Evolutionary conservation across 2,797 vertebrate species (phyloP), one percentile per base, ranked within the genome.

Genomic region (Sandelia bainsii): DNA sequence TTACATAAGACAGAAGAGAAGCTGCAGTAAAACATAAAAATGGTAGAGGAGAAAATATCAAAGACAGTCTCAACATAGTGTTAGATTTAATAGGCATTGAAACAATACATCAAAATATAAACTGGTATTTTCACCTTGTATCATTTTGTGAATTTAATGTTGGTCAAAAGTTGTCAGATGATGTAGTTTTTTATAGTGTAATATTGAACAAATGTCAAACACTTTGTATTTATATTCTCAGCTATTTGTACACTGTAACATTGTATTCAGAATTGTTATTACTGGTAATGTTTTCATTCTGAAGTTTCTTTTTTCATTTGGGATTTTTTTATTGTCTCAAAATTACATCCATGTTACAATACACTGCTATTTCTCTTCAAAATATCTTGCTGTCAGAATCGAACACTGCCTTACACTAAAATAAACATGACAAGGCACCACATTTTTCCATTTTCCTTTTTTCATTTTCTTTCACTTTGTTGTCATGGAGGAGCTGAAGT

Each of bases 351-450:
- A 62, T 83, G 77, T 83, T 66, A 79, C 62, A 54, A 54, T 46
- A 53, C 12, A 34, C 40, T 16, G 6, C 53, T 32, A 62, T 66
- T 65, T 50, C 34, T 67, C 52, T 75, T 70, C 34, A 74, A 82
- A 68, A 79, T 75, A 49, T 68, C 53, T 88, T 81, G 78, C 71
- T 63, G 83, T 87, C 76, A 45, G 7, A 81, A 57, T 89, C 83
- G 71, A 85, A 87, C 69, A 87, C 88, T 91, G 92, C 92, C 91
- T 93, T 92, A 90, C 69, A 85, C 59, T 66, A 77, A 75, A 92
- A 89, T 90, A 91, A 90, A 91, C 64, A 77, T 13, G 56, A 79
- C 51, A 76, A 75, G 37, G 81, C 17, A 59, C 12, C 0, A 9
- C 44, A 32, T n/a, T 37, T 49, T 46, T 32, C 13, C 3, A 5